A percentile compares a stretch with the other conserved stretches of the same genome.
Conservation (phyloP, 1,140 invertebrate genomes). For the Prorops nasuta region DNA sequence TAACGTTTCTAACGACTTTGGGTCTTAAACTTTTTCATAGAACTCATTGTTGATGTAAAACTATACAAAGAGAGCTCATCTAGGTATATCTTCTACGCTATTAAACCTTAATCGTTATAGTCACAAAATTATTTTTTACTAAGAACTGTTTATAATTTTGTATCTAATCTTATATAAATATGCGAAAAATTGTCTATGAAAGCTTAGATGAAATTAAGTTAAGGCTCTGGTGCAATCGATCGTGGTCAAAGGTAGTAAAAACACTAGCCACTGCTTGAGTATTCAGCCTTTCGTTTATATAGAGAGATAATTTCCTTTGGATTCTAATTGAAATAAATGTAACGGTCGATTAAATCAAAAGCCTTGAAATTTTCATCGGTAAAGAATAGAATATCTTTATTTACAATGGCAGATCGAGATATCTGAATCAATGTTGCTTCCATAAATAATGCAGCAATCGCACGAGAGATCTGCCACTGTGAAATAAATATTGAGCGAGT, state of each 20-base stretch:
- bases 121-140: slow-evolving; percentile 51
- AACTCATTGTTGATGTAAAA: too few species aligned
- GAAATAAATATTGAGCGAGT: too few species aligned
- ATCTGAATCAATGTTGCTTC: too few species aligned
- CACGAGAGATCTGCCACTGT: too few species aligned
- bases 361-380: too few species aligned
- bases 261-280: not conserved
- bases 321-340: not conserved
- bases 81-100: slow-evolving; percentile 38
- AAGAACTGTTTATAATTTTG: slow-evolving; percentile 53
- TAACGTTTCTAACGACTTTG: too few species aligned
- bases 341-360: not conserved
- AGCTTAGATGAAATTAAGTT: slow-evolving; percentile 32
- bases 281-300: not conserved
- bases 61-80: slow-evolving; percentile 36
- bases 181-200: slow-evolving; percentile 34
- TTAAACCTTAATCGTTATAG: slow-evolving; percentile 45
- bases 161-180: slow-evolving; percentile 46
- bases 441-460: too few species aligned
- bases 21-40: too few species aligned
- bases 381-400: slow-evolving; percentile 9
- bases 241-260: not conserved
- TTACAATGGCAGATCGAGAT: too few species aligned
- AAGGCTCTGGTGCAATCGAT: slow-evolving; percentile 23
- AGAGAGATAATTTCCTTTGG: not conserved